A percentile compares a stretch with the other conserved stretches of the same genome.
Conservation (phyloP, 2,888 invertebrate species). For the Eupithecia dodoneata region DNA sequence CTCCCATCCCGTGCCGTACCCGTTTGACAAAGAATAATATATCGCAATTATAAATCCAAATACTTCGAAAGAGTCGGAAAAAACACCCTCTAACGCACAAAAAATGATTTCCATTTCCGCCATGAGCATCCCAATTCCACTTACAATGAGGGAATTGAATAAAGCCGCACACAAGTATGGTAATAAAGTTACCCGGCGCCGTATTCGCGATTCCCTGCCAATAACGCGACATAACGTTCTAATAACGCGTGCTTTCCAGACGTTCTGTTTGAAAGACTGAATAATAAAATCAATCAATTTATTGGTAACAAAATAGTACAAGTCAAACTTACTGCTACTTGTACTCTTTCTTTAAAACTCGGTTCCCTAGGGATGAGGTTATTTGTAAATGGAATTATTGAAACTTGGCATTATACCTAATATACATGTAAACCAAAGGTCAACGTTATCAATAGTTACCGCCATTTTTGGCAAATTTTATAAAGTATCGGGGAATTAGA, state of each 20-base stretch:
- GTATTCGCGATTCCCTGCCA: not conserved
- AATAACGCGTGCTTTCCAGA: not conserved
- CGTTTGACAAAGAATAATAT: not conserved
- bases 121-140: constrained; percentile 19
- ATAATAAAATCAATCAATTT: too few species aligned
- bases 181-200: constrained; percentile 32
- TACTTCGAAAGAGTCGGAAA: not conserved
- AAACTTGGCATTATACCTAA: not conserved
- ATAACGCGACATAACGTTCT: not conserved
- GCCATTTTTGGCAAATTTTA: too few species aligned
- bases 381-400: not conserved
- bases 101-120: constrained; percentile 14
- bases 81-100: constrained; percentile 11
- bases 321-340: not conserved
- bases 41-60: not conserved
- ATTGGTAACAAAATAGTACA: too few species aligned
- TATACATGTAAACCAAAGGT: too few species aligned
- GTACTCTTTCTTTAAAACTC: not conserved
- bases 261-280: not conserved
- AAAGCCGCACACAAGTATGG: constrained; percentile 33
- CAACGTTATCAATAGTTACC: too few species aligned
- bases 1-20: too few species aligned
- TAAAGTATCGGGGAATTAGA: too few species aligned
- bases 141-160: constrained; percentile 29
- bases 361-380: not conserved